These are phyloP conservation scores for Anoplolepis gracilipes DNA, from an alignment of 1,140 invertebrate species.

Conservation along the genomic window DNA sequence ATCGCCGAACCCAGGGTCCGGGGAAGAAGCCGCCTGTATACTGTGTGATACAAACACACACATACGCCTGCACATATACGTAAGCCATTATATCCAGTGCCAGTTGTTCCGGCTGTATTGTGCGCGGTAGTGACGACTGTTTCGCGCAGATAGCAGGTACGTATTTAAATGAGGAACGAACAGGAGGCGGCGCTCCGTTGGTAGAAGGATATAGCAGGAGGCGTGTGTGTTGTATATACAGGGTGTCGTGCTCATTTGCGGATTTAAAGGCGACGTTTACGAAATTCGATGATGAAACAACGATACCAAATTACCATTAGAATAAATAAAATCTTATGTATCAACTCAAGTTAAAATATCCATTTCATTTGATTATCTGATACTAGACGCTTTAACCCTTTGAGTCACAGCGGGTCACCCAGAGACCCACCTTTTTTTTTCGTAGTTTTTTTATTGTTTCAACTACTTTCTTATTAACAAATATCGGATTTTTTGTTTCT, in stretches of 20 bases:
- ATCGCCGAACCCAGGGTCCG: conserved; percentile 2
- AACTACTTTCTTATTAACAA: no score
- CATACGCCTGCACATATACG: neutral
- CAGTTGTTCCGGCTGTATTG: conserved; percentile 60
- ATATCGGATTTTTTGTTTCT: no score
- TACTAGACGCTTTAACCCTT: neutral
- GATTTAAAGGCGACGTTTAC: conserved; percentile 3
- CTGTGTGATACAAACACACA: neutral
- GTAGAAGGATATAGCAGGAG: conserved; percentile 55
- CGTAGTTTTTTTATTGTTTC: no score
- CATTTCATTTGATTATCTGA: neutral
- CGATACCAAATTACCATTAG: neutral
- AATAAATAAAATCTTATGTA: neutral
- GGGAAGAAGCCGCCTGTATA: conserved; percentile 22
- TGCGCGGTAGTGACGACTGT: conserved; percentile 65
- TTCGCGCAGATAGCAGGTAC: conserved; percentile 65
- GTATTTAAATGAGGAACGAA: conserved; percentile 67
- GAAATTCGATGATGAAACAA: neutral
- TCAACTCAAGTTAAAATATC: neutral
- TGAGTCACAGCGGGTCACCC: no score
- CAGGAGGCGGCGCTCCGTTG: conserved; percentile 47
- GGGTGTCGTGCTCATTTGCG: conserved; percentile 1
- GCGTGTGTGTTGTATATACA: conserved; percentile 47
- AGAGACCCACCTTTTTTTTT: no score
- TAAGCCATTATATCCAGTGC: conserved; percentile 50